Evolutionary conservation across 2,113 vertebrate species (phyloP).

Genomic region (Cynopterus brachyotis): DNA sequence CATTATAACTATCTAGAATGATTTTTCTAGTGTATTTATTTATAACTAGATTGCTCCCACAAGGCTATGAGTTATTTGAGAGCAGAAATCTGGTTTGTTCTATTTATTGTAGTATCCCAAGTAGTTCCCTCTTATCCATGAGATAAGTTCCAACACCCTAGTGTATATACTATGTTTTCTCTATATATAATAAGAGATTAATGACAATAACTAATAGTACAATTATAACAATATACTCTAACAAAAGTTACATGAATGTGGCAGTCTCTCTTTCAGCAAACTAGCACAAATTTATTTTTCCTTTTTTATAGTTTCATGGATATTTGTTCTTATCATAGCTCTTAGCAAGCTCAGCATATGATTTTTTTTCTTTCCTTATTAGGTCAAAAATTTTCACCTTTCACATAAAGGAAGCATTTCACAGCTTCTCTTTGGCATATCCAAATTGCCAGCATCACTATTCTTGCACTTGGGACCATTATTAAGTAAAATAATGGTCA

Average conservation of each 20-base stretch:
- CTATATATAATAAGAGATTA: background rate
- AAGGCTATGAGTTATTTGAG: background rate
- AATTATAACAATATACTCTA: background rate
- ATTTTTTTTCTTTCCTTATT: background rate
- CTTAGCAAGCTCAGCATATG: background rate
- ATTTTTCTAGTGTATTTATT: background rate
- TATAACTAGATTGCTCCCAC: background rate
- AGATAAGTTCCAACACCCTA: background rate
- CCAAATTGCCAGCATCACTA: background rate
- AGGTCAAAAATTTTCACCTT: background rate
- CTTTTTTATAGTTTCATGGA: background rate
- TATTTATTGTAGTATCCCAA: background rate
- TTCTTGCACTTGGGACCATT: background rate
- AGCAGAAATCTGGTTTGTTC: background rate
- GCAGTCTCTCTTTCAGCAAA: background rate
- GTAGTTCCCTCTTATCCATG: background rate
- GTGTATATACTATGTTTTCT: background rate
- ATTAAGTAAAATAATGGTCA: background rate
- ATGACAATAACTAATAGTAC: background rate
- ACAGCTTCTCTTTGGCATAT: background rate
- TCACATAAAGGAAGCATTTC: background rate
- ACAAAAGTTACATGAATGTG: background rate
- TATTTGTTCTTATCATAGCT: background rate
- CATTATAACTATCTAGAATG: background rate
- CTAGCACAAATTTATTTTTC: background rate